Evolutionary conservation across 1,140 invertebrate species (phyloP), one percentile per base, ranked within the genome.

Genomic region (Drosophila nigrodunni): DNA sequence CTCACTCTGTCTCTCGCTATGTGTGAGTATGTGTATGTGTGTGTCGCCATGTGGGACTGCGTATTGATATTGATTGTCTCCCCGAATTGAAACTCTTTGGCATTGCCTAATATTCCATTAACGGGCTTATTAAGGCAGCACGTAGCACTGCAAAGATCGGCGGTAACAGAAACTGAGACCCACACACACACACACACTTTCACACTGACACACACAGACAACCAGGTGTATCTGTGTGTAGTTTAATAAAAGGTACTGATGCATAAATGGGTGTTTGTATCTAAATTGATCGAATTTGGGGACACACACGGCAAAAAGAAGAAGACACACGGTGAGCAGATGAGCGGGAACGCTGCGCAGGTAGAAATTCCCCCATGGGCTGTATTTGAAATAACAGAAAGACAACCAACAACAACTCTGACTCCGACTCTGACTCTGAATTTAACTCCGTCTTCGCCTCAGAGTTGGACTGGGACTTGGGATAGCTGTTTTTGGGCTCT

Each of bases 241-340:
- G 86, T 89, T 89, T 89, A 89, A 89, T 89, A 90, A 89, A 89
- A 89, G 85, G 85, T 89, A 89, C 85, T 89, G 85, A 85, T 89
- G 85, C 86, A 85, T 89, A 89, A 89, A 89, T 89, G 85, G 85
- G 80, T 89, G 85, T 89, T 89, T 89, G 85, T 89, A 89, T 89
- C 85, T 89, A 89, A 89, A 89, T 89, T 89, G 85, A 89, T 89
- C 85, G 85, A 85, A 81, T 89, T 89, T 89, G 86, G 85, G 85
- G 85, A 89, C 85, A 89, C 85, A 89, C 80, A 88, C 74, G 25
- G 25, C 25, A 30, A 30, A 30, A 30, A 30, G 25, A 30, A 57
- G 37, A 41, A 57, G 57, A 54, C 57, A 72, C 62, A 58, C 70
- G 54, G 54, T 61, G 71, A 74, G 37, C 39, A 35, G 55, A 43